Base-by-base conservation (phyloP, 1,140 invertebrate genomes). In the Liolophura sinensis region DNA sequence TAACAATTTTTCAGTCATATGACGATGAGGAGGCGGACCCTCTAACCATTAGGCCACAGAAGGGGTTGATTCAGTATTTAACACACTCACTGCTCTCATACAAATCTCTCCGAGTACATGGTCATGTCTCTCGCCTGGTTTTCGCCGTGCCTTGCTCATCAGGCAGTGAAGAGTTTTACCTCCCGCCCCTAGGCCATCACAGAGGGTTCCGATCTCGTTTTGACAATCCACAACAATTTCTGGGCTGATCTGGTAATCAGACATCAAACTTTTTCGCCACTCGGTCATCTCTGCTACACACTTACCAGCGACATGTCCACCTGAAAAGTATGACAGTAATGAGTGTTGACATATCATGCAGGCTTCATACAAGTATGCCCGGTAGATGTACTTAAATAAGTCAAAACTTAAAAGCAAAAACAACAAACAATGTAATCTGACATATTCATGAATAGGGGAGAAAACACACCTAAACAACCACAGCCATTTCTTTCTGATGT, bases 151-250 rank as follows among this genome's bases (percentile, higher is more conserved):
- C 85, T 95, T 91, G 60, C 93, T 91, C 94, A 99, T 96, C 54
- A 99, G 85, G 82, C 97, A 99, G 84, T 99, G 96, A 70, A 99
- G 91, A 0, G 95, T 97, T 78, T 91, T 91, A 0, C 95, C 95
- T 31, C 91, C 92, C 62, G 89, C 81, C 82, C 94, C 91, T 60
- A 93, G 83, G 0, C 82, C 70, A 15, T 74, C 79, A 75, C 88
- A 89, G 67, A 82, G 77, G 7, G 79, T 64, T 18, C 83, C 72
- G 65, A 97, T 95, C 80, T 98, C 96, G 72, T 90, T 88, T 3
- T 74, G 31, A 69, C 97, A 99, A 48, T 89, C 89, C 71, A 90
- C 89, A 55, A 98, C 93, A 61, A 99, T 88, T 84, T 98, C 95
- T 5, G 96, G 96, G 18, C 92, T 94, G 6, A 98, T 84, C 73